A percentile compares a stretch with the other conserved stretches of the same genome.
These are phyloP conservation scores for Drosophila arawakana DNA, from an alignment of 1,140 invertebrate species.

Conservation along the genomic window DNA sequence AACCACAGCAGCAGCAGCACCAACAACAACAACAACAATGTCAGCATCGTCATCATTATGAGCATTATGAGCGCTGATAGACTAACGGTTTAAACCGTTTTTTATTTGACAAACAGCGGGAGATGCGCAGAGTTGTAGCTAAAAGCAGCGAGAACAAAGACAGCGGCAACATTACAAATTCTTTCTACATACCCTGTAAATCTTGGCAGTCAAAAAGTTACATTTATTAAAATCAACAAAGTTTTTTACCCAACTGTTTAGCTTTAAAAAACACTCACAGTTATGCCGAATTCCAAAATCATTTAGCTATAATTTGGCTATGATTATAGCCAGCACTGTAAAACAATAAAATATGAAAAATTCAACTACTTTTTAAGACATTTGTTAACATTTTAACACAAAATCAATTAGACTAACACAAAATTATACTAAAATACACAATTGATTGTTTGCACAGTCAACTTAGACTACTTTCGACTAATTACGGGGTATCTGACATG, in stretches of 20 bases:
- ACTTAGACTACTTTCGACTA: neutral
- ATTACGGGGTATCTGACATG: conserved; percentile 13
- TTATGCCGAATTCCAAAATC: too few relatives aligned
- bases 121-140: conserved; percentile 1
- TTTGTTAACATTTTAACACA: too few relatives aligned
- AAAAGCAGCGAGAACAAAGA: neutral
- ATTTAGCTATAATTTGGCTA: too few relatives aligned
- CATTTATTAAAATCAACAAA: too few relatives aligned
- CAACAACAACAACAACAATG: conserved; percentile 29
- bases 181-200: conserved; percentile 3
- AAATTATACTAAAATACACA: too few relatives aligned
- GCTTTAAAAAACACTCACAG: too few relatives aligned
- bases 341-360: too few relatives aligned
- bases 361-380: too few relatives aligned
- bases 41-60: conserved; percentile 47
- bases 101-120: conserved; percentile 40
- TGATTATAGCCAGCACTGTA: too few relatives aligned
- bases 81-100: conserved; percentile 67
- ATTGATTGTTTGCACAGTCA: too few relatives aligned
- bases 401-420: too few relatives aligned
- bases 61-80: conserved; percentile 66
- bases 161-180: conserved; percentile 19
- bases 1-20: conserved; percentile 39
- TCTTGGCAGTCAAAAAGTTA: neutral
- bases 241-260: too few relatives aligned